Percentiles rank a stretch among this genome's conserved stretches.
phyloP scores from a whole-genome alignment of 2,888 invertebrate species.

The Hemaris fuciformis region DNA sequence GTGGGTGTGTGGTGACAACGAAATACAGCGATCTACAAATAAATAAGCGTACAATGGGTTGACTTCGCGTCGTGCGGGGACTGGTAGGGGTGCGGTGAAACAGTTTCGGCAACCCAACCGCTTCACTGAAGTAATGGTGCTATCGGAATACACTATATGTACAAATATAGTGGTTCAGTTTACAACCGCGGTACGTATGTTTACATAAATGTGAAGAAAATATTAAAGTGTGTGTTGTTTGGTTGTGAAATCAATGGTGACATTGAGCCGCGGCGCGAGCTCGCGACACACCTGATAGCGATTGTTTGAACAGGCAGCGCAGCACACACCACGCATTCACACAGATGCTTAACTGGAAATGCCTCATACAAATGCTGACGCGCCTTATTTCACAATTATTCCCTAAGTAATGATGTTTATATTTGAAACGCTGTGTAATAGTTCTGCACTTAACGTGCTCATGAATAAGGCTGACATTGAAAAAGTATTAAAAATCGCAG shows the following conservation, averaged over 20 bases:
- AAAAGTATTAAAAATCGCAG: slow-evolving; percentile 40
- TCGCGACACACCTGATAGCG: slow-evolving; percentile 37
- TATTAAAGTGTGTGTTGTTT: slow-evolving; percentile 34
- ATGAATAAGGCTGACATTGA: slow-evolving; percentile 51
- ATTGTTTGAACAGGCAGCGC: slow-evolving; percentile 30
- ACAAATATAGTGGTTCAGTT: background rate
- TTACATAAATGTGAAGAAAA: slow-evolving; percentile 12
- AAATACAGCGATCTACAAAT: slow-evolving; percentile 31
- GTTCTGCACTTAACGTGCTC: background rate
- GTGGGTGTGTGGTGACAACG: slow-evolving; percentile 36
- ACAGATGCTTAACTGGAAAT: no score
- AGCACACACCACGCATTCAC: background rate
- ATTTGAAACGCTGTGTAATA: background rate
- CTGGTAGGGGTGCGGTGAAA: slow-evolving; percentile 37
- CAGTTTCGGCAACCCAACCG: slow-evolving; percentile 9
- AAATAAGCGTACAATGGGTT: slow-evolving; percentile 70
- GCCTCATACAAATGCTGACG: no score
- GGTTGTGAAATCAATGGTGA: slow-evolving; percentile 41
- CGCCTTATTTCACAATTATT: no score
- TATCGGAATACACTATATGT: background rate
- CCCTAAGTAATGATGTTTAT: no score
- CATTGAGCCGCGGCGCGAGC: slow-evolving; percentile 35
- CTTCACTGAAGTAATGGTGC: background rate
- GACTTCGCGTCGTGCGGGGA: slow-evolving; percentile 72
- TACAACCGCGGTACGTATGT: background rate